These are phyloP conservation scores for Plemyria rubiginata DNA, from an alignment of 2,888 invertebrate species.

Conservation along the genomic window DNA sequence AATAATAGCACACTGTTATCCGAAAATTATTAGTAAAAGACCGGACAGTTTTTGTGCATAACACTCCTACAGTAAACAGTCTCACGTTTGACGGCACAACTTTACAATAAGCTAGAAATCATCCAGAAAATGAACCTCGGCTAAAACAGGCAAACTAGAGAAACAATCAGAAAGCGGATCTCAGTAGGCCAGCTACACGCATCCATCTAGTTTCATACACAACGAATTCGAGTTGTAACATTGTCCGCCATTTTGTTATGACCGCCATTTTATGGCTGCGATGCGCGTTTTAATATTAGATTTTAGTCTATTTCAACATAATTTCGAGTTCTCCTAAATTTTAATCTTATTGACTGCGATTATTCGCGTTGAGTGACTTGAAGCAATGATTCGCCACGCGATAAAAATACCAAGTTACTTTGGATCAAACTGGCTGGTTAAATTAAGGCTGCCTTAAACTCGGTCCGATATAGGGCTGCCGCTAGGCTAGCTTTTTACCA, in stretches of 20 bases:
- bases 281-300: conserved; percentile 9
- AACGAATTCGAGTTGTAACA: conserved; percentile 18
- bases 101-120: conserved; percentile 47
- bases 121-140: conserved; percentile 30
- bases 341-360: conserved; percentile 9
- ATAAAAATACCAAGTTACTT: background rate
- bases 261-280: conserved; percentile 38
- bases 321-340: conserved; percentile 24
- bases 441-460: no score
- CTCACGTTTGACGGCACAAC: conserved; percentile 57
- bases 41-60: conserved; percentile 56
- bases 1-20: conserved; percentile 25
- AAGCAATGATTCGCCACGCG: background rate
- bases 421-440: background rate
- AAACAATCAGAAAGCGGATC: conserved; percentile 44
- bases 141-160: conserved; percentile 26
- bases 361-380: conserved; percentile 1
- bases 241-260: conserved; percentile 37
- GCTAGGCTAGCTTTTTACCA: no score
- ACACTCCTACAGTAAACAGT: conserved; percentile 65
- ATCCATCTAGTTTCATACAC: conserved; percentile 22
- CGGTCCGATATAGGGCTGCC: no score
- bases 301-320: conserved; percentile 26
- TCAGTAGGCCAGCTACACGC: conserved; percentile 61
- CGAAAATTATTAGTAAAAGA: conserved; percentile 26